Percentiles rank a stretch among this genome's conserved stretches.
phyloP scores from a whole-genome alignment of 2,113 vertebrate species.

The Cygnus buccinator region DNA sequence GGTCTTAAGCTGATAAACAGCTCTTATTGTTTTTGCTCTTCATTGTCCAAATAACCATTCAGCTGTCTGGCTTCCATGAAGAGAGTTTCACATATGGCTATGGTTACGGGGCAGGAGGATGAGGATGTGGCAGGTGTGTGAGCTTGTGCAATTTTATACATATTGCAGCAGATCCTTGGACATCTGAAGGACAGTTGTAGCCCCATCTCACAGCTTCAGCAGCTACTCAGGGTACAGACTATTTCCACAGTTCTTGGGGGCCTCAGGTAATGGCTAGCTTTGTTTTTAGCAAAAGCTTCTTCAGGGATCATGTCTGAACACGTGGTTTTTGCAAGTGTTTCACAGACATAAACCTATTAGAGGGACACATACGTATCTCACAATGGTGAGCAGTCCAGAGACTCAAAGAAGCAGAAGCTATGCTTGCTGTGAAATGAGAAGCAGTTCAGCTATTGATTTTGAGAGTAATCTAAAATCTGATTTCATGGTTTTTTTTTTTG shows the following conservation, averaged over 20 bases:
- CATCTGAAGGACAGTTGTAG: not conserved
- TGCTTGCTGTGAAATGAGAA: not conserved
- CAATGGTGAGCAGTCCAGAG: not conserved
- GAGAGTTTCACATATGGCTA: not conserved
- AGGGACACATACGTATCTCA: rapidly evolving
- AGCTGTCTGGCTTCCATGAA: not conserved
- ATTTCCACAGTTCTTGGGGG: not conserved
- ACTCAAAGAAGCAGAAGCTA: not conserved
- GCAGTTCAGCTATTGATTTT: not conserved
- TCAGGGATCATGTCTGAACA: not conserved
- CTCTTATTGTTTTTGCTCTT: not conserved
- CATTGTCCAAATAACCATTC: not conserved
- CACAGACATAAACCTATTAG: not conserved
- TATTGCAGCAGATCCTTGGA: not conserved
- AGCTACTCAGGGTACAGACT: not conserved
- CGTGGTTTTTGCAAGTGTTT: not conserved
- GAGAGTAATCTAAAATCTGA: not conserved
- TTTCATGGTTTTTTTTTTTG: rapidly evolving
- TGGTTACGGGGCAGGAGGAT: not conserved
- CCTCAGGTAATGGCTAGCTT: not conserved
- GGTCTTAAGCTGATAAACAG: not conserved
- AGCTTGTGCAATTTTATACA: not conserved
- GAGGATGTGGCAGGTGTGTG: not conserved
- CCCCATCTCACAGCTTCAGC: not conserved
- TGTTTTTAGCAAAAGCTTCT: not conserved